Evolutionary conservation across 1,140 invertebrate species (phyloP).

Genomic region (Rhagoletis zephyria): DNA sequence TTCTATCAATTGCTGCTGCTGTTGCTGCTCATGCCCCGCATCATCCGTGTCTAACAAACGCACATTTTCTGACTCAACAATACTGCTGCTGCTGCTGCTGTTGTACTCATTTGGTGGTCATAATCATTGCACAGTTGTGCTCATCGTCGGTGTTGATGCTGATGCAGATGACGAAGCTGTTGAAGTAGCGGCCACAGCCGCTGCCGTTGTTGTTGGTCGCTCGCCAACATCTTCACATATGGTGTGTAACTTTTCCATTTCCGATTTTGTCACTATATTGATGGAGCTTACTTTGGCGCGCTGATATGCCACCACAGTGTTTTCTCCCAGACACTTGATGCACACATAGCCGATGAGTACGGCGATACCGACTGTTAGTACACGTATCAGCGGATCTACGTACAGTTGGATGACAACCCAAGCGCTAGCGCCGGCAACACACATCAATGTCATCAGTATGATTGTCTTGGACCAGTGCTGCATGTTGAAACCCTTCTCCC

Average conservation of each 20-base stretch:
- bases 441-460: conserved; percentile 83
- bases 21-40: neutral
- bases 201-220: conserved; percentile 6
- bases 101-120: neutral
- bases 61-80: neutral
- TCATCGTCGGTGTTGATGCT: neutral
- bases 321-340: conserved; percentile 86
- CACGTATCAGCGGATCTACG: conserved; percentile 83
- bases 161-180: neutral
- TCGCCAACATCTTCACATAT: conserved; percentile 67
- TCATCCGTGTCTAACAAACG: neutral
- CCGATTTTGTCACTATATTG: conserved; percentile 79
- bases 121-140: conserved; percentile 8
- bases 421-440: conserved; percentile 82
- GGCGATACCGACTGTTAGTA: conserved; percentile 85
- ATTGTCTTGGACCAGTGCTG: conserved; percentile 83
- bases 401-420: conserved; percentile 88
- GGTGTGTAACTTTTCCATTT: conserved; percentile 71
- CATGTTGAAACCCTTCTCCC: conserved; percentile 85
- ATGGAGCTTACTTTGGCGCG: conserved; percentile 89
- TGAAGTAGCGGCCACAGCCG: neutral
- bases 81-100: neutral
- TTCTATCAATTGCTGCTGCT: neutral
- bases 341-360: conserved; percentile 88
- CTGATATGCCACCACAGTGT: conserved; percentile 89